A percentile compares a stretch with the other conserved stretches of the same genome.
These are phyloP conservation scores for Spodoptera picta DNA, from an alignment of 2,888 invertebrate species.

Conservation along the genomic window DNA sequence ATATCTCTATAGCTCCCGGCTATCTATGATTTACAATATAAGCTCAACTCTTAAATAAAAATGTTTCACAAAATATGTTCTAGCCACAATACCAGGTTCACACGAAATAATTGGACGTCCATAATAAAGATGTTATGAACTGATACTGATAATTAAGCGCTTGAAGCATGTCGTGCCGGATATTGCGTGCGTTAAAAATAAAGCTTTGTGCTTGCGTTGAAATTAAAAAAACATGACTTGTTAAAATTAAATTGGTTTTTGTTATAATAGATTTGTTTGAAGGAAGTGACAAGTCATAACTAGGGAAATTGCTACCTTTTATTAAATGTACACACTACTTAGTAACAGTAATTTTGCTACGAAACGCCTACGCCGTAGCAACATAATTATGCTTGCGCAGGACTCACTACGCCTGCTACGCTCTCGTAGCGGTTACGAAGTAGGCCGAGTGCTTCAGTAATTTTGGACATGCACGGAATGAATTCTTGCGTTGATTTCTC, in stretches of 20 bases:
- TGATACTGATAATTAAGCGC: slow-evolving; percentile 10
- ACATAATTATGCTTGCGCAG: too few relatives aligned
- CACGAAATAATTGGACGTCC: slow-evolving; percentile 9
- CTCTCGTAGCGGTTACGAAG: too few relatives aligned
- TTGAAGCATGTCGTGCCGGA: slow-evolving; percentile 20
- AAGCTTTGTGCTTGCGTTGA: slow-evolving; percentile 2
- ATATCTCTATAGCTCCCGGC: slow-evolving; percentile 35
- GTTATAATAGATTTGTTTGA: too few relatives aligned
- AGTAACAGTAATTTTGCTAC: too few relatives aligned
- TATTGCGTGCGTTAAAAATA: slow-evolving; percentile 16
- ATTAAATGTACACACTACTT: too few relatives aligned
- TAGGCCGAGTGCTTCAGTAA: too few relatives aligned
- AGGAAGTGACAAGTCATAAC: too few relatives aligned
- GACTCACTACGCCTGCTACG: too few relatives aligned
- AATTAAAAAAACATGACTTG: slow-evolving; percentile 15
- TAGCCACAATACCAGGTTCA: slow-evolving; percentile 23
- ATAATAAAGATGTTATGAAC: slow-evolving; percentile 9
- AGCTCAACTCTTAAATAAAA: slow-evolving; percentile 13
- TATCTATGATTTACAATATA: slow-evolving; percentile 40
- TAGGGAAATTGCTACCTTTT: too few relatives aligned
- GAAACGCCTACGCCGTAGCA: too few relatives aligned
- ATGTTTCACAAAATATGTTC: slow-evolving; percentile 10
- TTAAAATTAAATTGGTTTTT: slow-evolving; percentile 4
- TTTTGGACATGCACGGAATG: too few relatives aligned
- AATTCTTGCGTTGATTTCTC: too few relatives aligned